Conservation (phyloP, 2,888 invertebrate genomes). For the Peribatodes rhomboidaria region DNA sequence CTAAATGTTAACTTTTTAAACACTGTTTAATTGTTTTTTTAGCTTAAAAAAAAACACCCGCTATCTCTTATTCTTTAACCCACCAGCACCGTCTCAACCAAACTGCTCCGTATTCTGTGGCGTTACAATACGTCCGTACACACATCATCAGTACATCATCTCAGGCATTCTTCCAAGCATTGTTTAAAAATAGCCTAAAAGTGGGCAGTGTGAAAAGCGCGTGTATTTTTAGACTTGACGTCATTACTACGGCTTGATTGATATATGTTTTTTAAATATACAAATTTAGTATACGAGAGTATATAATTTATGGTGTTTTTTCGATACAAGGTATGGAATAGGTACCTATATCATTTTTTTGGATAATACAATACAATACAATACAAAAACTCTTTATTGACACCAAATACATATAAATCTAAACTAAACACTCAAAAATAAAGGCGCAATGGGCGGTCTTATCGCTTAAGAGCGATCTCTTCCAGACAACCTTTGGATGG, state of each 20-base stretch:
- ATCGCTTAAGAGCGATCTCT: too few relatives aligned
- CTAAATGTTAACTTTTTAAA: too few relatives aligned
- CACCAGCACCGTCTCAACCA: slow-evolving; percentile 26
- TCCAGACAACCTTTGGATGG: too few relatives aligned
- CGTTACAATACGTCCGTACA: slow-evolving; percentile 23
- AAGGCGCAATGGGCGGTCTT: too few relatives aligned
- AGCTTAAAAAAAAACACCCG: background rate
- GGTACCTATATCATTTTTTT: too few relatives aligned
- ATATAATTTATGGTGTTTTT: too few relatives aligned
- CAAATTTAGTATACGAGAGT: background rate
- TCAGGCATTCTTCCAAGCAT: slow-evolving; percentile 61
- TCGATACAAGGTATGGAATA: too few relatives aligned
- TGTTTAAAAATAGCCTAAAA: slow-evolving; percentile 59
- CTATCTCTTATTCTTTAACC: background rate
- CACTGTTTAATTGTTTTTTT: too few relatives aligned
- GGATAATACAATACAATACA: too few relatives aligned
- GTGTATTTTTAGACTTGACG: slow-evolving; percentile 34
- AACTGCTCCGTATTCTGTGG: background rate
- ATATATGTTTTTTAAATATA: slow-evolving; percentile 22
- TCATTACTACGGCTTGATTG: slow-evolving; percentile 33
- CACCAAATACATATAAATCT: too few relatives aligned
- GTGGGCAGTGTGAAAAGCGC: slow-evolving; percentile 23
- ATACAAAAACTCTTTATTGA: too few relatives aligned
- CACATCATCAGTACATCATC: slow-evolving; percentile 63
- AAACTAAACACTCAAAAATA: too few relatives aligned